A percentile compares a stretch with the other conserved stretches of the same genome.
These are phyloP conservation scores for Brachypteracias leptosomus DNA, from an alignment of 2,113 vertebrate genomes.

Conservation along the genomic window DNA sequence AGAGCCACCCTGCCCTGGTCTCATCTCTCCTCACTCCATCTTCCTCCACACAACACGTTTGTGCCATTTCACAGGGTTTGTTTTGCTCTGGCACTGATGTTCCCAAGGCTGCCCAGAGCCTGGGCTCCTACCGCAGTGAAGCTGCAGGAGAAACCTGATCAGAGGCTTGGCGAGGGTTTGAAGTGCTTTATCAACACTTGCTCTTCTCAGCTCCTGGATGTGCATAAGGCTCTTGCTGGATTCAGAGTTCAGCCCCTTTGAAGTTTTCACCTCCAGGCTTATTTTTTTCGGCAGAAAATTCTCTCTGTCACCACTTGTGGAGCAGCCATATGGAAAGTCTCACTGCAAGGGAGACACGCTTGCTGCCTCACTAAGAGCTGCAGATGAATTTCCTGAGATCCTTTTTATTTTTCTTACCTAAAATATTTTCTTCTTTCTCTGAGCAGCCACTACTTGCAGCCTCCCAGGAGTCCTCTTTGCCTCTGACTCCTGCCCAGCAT, in stretches of 20 bases:
- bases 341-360: not conserved
- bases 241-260: constrained; percentile 46
- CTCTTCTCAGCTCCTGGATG: not conserved
- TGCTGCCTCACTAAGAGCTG: not conserved
- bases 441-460: not conserved
- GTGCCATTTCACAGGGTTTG: not conserved
- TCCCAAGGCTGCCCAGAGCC: not conserved
- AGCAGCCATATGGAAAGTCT: not conserved
- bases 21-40: accelerated
- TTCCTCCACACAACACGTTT: accelerated
- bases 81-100: not conserved
- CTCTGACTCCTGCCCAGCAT: not conserved
- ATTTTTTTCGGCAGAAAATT: not conserved
- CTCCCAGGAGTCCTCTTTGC: not conserved
- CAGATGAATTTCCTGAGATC: not conserved
- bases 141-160: not conserved
- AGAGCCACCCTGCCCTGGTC: not conserved
- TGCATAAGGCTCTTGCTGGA: not conserved
- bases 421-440: not conserved
- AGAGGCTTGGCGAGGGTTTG: not conserved
- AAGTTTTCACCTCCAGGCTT: constrained; percentile 46
- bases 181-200: not conserved
- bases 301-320: not conserved
- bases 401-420: not conserved
- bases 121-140: accelerated